Conservation (phyloP, 2,888 invertebrate genomes). For the Homarus gammarus region DNA sequence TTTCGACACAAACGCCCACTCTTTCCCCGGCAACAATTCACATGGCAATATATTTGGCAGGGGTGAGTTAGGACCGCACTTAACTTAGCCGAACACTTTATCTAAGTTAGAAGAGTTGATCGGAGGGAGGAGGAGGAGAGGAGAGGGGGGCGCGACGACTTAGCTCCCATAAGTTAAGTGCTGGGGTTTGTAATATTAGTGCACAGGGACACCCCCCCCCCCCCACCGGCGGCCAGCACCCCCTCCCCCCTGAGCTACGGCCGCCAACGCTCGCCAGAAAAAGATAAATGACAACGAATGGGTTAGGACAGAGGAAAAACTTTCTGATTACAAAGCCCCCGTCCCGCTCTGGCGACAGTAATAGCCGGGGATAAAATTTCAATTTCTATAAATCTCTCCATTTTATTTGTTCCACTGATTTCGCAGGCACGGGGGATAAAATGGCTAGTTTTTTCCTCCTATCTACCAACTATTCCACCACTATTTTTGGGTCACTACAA, state of each 20-base stretch:
- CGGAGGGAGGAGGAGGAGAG: slow-evolving; percentile 25
- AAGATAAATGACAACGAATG: slow-evolving; percentile 61
- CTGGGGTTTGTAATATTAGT: slow-evolving; percentile 1
- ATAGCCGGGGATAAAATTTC: slow-evolving; percentile 67
- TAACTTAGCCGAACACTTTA: slow-evolving; percentile 55
- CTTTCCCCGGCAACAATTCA: slow-evolving; percentile 35
- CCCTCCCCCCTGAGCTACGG: slow-evolving; percentile 25
- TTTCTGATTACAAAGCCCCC: slow-evolving; percentile 67
- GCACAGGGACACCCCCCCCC: background rate
- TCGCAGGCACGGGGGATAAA: slow-evolving; percentile 60
- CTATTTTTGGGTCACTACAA: background rate
- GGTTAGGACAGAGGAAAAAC: slow-evolving; percentile 58
- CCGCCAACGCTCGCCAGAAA: slow-evolving; percentile 27
- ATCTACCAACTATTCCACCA: slow-evolving; percentile 26
- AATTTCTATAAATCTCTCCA: slow-evolving; percentile 70
- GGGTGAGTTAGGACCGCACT: slow-evolving; percentile 39
- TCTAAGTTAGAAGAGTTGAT: slow-evolving; percentile 56
- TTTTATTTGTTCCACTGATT: slow-evolving; percentile 70
- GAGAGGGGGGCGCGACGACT: slow-evolving; percentile 14
- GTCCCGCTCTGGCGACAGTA: slow-evolving; percentile 56
- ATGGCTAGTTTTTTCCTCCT: slow-evolving; percentile 13
- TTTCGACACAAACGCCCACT: slow-evolving; percentile 27
- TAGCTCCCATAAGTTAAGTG: slow-evolving; percentile 23
- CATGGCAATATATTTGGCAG: slow-evolving; percentile 35
- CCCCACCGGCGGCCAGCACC: background rate